Percentiles rank a stretch among this genome's conserved stretches.
Conservation (phyloP, 2,888 invertebrate species). For the Tetranychus truncatus region DNA sequence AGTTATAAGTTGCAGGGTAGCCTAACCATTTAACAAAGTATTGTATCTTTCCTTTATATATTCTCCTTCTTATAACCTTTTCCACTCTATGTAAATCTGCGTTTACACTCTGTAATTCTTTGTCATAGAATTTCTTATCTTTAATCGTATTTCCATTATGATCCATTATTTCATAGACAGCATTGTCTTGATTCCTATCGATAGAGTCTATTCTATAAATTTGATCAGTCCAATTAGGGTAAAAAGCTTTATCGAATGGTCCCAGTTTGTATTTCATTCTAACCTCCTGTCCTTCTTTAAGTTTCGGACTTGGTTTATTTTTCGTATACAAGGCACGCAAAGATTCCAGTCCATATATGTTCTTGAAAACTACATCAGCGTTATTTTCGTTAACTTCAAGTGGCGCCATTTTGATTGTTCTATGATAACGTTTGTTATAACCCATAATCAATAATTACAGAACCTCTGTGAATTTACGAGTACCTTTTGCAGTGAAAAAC, state of each 20-base stretch:
- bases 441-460: background rate
- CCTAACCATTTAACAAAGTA: background rate
- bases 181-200: background rate
- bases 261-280: too few species aligned
- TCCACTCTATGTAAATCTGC: background rate
- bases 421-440: background rate
- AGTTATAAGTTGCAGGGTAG: background rate
- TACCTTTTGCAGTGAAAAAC: background rate
- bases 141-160: background rate
- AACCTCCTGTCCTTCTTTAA: too few species aligned
- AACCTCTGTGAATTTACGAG: background rate
- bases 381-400: background rate
- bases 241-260: background rate
- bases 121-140: background rate
- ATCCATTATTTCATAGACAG: background rate
- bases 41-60: background rate
- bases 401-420: background rate
- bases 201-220: background rate
- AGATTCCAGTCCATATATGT: background rate
- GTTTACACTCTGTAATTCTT: background rate
- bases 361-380: background rate
- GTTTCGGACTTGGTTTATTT: background rate
- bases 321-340: background rate
- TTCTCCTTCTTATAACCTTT: background rate
- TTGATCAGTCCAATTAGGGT: slow-evolving; percentile 12